Base-by-base conservation (phyloP, 2,888 invertebrate genomes). In the Harmothoe impar region DNA sequence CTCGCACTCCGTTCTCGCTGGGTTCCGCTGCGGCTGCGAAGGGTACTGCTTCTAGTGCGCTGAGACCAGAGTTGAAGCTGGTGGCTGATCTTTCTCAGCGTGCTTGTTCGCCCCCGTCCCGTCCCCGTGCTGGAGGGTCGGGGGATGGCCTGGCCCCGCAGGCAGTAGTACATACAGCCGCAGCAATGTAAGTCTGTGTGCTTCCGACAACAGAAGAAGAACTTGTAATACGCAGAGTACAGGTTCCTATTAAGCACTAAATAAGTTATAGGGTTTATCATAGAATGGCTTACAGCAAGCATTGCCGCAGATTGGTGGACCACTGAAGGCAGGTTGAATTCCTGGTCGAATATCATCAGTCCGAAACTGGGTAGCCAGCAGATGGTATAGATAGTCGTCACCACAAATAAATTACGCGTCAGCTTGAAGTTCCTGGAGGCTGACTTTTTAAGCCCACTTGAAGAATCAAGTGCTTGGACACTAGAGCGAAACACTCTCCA, bases 261-360 rank as follows among this genome's bases (percentile, higher is more conserved):
- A 33, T 90, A 91, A 12, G 90, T 35, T 25, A 90, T 62, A 29
- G 91, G 91, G 88, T 91, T 91, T 29, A 90, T 68, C 56, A 86
- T 81, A 15, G 86, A 89, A 29, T 91, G 91, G 12, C 35, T 29
- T 0, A 90, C 33, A 20, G 78, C 72, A 25, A 91, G 62, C 29
- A 89, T 17, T 7, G 62, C 35, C 1, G 84, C 35, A 23, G 72
- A 33, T 43, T 91, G 91, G 51, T 84, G 81, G 12, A 89, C 25
- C 12, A 89, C n/a, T 1, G 23, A 7, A 0, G 89, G 78, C 20
- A 25, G 52, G 23, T 20, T 31, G 15, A 35, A 35, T 12, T 78
- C 23, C n/a, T 33, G 35, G 52, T 91, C 91, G 33, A 89, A 51
- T 35, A 91, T 52, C 29, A 77, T 35, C 20, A 89, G 52, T 12